These are phyloP conservation scores for Lepidothrix coronata DNA, from an alignment of 2,113 vertebrate genomes.

Conservation along the genomic window DNA sequence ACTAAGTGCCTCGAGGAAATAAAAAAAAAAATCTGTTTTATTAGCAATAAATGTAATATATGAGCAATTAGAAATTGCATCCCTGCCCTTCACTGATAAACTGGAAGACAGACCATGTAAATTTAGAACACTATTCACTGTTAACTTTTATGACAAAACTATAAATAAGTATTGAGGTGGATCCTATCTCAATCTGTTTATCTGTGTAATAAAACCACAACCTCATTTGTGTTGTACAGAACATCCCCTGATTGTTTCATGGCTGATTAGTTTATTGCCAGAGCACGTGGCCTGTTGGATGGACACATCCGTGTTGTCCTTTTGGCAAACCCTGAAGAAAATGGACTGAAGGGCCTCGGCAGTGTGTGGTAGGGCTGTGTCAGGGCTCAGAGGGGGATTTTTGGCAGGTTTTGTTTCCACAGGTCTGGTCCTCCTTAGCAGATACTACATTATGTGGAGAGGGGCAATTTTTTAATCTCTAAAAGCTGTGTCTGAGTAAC, in stretches of 20 bases:
- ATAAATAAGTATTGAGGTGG: constrained; percentile 16
- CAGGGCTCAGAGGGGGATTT: not conserved
- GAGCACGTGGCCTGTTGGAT: not conserved
- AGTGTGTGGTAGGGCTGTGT: too few species aligned
- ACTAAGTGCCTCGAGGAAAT: not conserved
- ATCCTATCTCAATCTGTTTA: not conserved
- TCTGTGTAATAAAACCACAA: not conserved
- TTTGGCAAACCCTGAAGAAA: not conserved
- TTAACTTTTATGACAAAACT: not conserved
- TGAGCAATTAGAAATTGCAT: constrained; percentile 9
- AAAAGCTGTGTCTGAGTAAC: not conserved
- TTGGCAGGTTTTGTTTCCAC: not conserved
- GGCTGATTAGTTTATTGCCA: not conserved
- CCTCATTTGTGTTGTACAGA: not conserved
- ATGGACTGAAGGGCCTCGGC: rapidly evolving
- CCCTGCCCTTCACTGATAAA: not conserved
- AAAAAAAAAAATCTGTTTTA: not conserved
- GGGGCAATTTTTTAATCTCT: not conserved
- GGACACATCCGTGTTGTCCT: not conserved
- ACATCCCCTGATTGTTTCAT: not conserved
- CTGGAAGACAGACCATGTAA: not conserved
- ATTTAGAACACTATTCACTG: not conserved
- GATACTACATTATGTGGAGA: rapidly evolving
- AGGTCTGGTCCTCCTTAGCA: not conserved
- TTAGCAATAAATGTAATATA: not conserved